These are phyloP conservation scores for Drosophila pseudoobscura DNA, from an alignment of 1,140 invertebrate genomes.

Conservation along the genomic window DNA sequence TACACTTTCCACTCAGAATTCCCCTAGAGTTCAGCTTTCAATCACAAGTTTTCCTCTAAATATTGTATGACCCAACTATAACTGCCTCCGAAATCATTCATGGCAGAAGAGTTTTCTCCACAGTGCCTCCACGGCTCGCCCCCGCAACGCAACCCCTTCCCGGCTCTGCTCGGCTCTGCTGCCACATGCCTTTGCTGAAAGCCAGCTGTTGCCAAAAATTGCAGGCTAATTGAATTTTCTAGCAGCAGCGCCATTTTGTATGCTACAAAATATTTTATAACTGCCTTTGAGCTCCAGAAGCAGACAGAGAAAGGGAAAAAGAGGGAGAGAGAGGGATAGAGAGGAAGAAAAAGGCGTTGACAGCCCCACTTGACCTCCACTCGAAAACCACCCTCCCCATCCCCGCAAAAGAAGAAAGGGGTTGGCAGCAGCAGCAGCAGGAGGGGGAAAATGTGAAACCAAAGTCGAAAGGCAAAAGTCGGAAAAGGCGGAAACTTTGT, in stretches of 20 bases:
- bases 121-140: not conserved
- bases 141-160: not conserved
- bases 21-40: constrained; percentile 14
- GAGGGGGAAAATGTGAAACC: constrained; percentile 36
- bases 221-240: constrained; percentile 75
- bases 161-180: constrained; percentile 23
- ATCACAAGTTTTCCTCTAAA: constrained; percentile 41
- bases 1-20: constrained; percentile 1
- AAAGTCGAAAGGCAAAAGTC: constrained; percentile 50
- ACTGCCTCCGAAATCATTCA: constrained; percentile 39
- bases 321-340: constrained; percentile 1
- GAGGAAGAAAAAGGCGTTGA: constrained; percentile 53
- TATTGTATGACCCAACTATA: constrained; percentile 46
- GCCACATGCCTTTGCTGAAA: constrained; percentile 57
- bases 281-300: constrained; percentile 45
- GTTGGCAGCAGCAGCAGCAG: not conserved
- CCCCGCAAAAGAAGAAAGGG: constrained; percentile 23
- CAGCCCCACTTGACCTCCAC: constrained; percentile 71
- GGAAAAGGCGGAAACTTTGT: constrained; percentile 49
- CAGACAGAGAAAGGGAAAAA: constrained; percentile 10
- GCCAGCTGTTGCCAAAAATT: constrained; percentile 77
- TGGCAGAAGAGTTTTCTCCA: constrained; percentile 16
- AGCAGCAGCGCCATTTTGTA: constrained; percentile 78
- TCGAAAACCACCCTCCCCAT: constrained; percentile 13
- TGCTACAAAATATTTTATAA: constrained; percentile 77